Conservation (phyloP, 1,140 invertebrate species). For the Aphaenogaster ashmeadi region DNA sequence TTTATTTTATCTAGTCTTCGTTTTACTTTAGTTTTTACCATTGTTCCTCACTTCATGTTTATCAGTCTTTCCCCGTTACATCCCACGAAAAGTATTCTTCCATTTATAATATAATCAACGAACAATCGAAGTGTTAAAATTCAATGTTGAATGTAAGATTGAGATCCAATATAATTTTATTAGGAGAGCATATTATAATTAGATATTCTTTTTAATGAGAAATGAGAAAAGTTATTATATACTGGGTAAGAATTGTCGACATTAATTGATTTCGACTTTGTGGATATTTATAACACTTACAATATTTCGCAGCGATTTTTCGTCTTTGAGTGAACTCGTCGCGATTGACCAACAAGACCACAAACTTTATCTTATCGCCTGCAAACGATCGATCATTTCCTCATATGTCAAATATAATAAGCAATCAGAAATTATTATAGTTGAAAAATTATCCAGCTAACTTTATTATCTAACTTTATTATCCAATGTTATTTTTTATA, state of each 20-base stretch:
- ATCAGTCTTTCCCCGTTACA: not conserved
- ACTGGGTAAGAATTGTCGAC: not conserved
- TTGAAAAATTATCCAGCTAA: not conserved
- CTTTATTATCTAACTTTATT: not conserved
- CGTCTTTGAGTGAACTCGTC: not conserved
- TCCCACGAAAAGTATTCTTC: constrained; percentile 5
- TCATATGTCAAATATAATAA: not conserved
- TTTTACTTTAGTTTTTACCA: not conserved
- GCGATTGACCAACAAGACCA: not conserved
- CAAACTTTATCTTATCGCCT: not conserved
- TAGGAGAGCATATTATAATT: not conserved
- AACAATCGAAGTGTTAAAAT: not conserved
- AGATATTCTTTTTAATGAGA: not conserved
- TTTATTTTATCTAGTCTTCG: not conserved
- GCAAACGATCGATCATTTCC: not conserved
- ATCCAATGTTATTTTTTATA: not conserved
- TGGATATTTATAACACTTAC: not conserved
- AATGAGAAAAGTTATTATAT: not conserved
- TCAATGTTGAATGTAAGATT: not conserved
- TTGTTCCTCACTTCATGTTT: not conserved
- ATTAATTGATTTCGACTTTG: not conserved
- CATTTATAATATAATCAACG: not conserved
- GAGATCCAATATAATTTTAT: constrained; percentile 2
- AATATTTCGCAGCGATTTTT: not conserved
- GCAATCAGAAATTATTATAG: not conserved